phyloP scores from a whole-genome alignment of 2,113 vertebrate genomes.

The Rafetus swinhoei region DNA sequence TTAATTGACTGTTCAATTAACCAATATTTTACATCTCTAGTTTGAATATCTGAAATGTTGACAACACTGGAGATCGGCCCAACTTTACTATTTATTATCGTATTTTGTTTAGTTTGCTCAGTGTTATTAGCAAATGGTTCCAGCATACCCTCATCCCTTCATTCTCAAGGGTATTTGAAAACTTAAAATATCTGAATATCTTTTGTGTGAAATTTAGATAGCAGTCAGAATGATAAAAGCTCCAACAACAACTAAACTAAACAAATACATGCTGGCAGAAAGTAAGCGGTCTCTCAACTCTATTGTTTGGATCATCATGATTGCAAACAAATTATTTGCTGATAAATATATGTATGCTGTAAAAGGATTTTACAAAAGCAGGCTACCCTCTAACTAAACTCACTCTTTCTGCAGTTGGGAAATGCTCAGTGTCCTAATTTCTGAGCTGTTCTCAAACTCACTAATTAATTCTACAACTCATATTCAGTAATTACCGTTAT shows the following conservation, averaged over 20 bases:
- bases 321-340: constrained; percentile 36
- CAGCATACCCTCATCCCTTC: constrained; percentile 8
- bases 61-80: constrained; percentile 52
- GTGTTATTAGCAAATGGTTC: constrained; percentile 65
- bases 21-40: no score
- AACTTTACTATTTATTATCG: constrained; percentile 45
- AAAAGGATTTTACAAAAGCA: background rate
- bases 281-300: constrained; percentile 26
- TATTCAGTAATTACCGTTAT: constrained; percentile 55
- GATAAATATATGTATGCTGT: background rate
- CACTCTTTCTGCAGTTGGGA: background rate
- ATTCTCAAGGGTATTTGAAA: constrained; percentile 69
- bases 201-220: constrained; percentile 68
- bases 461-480: constrained; percentile 59
- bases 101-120: constrained; percentile 64
- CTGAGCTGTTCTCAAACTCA: constrained; percentile 12
- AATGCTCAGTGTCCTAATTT: constrained; percentile 22
- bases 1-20: no score
- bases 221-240: constrained; percentile 54
- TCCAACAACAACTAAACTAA: constrained; percentile 46
- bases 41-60: constrained; percentile 8
- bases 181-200: constrained; percentile 64
- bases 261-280: constrained; percentile 52
- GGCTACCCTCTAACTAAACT: background rate
- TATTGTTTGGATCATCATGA: constrained; percentile 36